A percentile compares a stretch with the other conserved stretches of the same genome.
Conservation (phyloP, 2,888 invertebrate genomes). For the Branchipolynoe longqiensis region DNA sequence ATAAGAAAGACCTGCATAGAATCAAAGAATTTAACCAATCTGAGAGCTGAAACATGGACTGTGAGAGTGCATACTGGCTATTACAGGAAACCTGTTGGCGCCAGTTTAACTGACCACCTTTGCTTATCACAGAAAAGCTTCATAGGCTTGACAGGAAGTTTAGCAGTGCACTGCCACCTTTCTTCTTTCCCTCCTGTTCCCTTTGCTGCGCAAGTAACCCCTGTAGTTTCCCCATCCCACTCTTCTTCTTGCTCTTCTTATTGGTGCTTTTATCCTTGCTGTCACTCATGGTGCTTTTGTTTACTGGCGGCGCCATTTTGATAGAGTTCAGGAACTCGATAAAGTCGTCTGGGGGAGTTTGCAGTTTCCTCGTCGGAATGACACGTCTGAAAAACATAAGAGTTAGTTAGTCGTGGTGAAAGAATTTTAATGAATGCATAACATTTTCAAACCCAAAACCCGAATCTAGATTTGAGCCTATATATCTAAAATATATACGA, state of each 20-base stretch:
- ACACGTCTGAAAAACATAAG: background rate
- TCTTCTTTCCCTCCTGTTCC: background rate
- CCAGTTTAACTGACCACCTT: too few relatives aligned
- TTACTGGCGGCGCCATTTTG: background rate
- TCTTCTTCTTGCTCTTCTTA: constrained; percentile 3
- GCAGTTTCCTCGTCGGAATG: background rate
- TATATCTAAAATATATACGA: too few relatives aligned
- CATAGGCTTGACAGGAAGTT: constrained; percentile 5
- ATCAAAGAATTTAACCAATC: too few relatives aligned
- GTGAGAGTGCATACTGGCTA: too few relatives aligned
- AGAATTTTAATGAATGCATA: too few relatives aligned
- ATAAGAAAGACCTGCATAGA: background rate
- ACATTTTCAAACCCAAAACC: too few relatives aligned
- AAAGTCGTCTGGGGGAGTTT: background rate
- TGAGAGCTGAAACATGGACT: too few relatives aligned
- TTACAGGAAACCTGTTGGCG: too few relatives aligned
- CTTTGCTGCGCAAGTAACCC: background rate
- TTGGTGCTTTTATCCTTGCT: background rate
- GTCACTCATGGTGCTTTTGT: too few relatives aligned
- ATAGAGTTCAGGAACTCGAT: background rate
- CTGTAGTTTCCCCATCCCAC: background rate
- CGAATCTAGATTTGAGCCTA: too few relatives aligned
- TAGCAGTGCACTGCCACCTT: background rate
- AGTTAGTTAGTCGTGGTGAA: too few relatives aligned
- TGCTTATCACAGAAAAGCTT: background rate